Base-by-base conservation (phyloP, 2,113 vertebrate species). In the Pampusana beccarii region DNA sequence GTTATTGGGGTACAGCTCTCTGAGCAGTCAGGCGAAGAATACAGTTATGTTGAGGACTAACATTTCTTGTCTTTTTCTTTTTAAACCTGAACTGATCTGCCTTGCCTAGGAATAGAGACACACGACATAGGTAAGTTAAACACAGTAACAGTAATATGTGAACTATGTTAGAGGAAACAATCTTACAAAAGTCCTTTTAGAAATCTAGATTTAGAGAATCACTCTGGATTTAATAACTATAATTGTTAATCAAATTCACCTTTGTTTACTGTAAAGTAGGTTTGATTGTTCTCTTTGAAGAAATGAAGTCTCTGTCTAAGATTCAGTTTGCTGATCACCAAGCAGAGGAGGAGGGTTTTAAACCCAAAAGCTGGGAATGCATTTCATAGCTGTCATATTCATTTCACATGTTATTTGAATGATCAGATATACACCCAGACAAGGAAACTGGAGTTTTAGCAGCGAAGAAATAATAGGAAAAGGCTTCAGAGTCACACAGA, bases 71-170 rank as follows among this genome's bases (percentile, higher is more conserved):
- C 77, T 91, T 51, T 91, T 98, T 96, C 64, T 74, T 91, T 96
- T 80, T 62, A 48, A 96, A 90, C 83, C 21, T 93, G 94, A 92
- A 94, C 84, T 8, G 1, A 92, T 94, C 74, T 97, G 86, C 95
- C 96, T 72, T 83, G 94, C 93, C 18, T 98, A 99, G 99, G 98
- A 99, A 99, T 96, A 98, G 99, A 98, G 99, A 99, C 96, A 99
- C 99, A 92, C 98, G 99, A 96, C 99, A 99, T 98, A 99, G 99
- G 99, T 99, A 98, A 98, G 99, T 97, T 93, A 97, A 97, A 75
- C 8, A 5, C 13, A 16, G 15, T 65, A 81, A 5, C 12, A 16
- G 13, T 65, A 81, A 20, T 70, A 44, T 7, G 33, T 81, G 29
- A 91, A 58, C 46, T 14, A 11, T 1, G 1, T 86, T 92, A 0